These are phyloP conservation scores for Tipula unca DNA, from an alignment of 2,888 invertebrate species.

Conservation along the genomic window DNA sequence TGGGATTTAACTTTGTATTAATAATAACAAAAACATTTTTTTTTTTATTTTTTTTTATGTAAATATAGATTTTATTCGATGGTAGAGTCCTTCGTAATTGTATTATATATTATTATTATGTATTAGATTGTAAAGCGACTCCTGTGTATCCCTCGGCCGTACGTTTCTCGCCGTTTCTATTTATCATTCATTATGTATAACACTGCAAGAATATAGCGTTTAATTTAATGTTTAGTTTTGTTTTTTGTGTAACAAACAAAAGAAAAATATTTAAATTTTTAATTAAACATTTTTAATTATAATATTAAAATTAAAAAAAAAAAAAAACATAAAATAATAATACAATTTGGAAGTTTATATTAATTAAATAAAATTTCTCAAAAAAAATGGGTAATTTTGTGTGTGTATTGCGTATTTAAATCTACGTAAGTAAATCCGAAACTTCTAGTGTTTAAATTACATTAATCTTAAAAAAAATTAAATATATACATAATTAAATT, in stretches of 20 bases:
- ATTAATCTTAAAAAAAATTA: background rate
- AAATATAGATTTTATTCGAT: background rate
- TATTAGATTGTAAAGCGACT: background rate
- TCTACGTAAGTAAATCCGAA: background rate
- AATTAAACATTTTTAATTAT: no score
- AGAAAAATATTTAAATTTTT: background rate
- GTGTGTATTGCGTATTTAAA: constrained; percentile 8
- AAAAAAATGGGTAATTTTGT: background rate
- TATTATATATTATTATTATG: background rate
- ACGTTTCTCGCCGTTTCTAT: background rate
- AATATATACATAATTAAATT: background rate
- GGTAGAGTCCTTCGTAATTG: background rate
- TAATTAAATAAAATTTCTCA: background rate
- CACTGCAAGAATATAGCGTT: background rate
- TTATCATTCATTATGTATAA: background rate
- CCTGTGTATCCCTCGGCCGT: background rate
- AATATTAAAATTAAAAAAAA: background rate
- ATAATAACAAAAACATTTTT: background rate
- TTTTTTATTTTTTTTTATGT: background rate
- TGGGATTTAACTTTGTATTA: background rate
- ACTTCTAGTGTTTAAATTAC: background rate
- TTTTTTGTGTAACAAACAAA: background rate
- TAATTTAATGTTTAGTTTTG: background rate
- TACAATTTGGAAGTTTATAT: background rate
- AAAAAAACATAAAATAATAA: background rate